Evolutionary conservation across 2,113 vertebrate species (phyloP), one percentile per base, ranked within the genome.

Genomic region (Dasypus novemcinctus): DNA sequence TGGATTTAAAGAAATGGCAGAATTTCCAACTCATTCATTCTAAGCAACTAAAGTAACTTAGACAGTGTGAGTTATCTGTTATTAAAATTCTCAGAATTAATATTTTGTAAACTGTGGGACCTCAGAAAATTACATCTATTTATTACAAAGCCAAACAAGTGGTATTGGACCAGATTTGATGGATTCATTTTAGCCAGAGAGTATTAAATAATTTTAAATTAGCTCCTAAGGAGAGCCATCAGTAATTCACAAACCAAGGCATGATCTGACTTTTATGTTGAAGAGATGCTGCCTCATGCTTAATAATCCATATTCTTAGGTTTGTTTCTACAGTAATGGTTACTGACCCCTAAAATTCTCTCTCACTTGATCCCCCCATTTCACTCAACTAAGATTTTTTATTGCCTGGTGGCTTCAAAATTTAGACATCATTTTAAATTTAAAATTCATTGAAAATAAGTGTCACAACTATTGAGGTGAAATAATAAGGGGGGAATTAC

Each of bases 1-100:
- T 75, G 23, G n/a, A 95, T 96, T 79, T 69, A 12, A 84, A 82
- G 27, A 91, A 96, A 93, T 18, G 18, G 31, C 41, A 97, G 31
- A 5, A 18, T 97, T 98, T 96, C 88, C 95, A 97, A 80, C 3
- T 29, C 38, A 96, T 72, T 91, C 68, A 64, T 90, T 49, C 41
- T 57, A 4, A 61, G 76, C 61, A 43, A 46, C 87, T 91, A 72
- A 96, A 90, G n/a, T 95, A 88, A 69, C 43, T 20, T 68, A 63
- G 1, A 86, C 74, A n/a, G 6, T 38, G 5, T 38, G 46, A 20
- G 61, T n/a, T 90, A 49, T 89, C 33, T 38, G 49, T 91, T 72
- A 90, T 41, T 81, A 78, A 94, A 95, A 68, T 46, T 94, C 36
- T 66, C 54, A 87, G 8, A 59, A 96, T 79, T 96, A 91, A 91